phyloP scores from a whole-genome alignment of 2,797 vertebrate species.

The Crypturellus tataupa region DNA sequence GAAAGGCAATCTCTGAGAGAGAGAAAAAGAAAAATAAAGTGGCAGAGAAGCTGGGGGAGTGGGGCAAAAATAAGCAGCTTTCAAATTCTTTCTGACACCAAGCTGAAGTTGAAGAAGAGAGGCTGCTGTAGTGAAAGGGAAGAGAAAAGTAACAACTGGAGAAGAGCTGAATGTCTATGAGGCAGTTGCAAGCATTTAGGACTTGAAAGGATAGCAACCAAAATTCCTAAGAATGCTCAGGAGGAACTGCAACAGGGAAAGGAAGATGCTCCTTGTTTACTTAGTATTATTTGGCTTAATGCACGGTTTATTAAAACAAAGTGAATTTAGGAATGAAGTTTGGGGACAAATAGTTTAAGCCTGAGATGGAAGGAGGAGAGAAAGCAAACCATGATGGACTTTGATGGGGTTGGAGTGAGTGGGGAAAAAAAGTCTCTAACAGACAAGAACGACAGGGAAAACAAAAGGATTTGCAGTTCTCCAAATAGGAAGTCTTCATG shows the following conservation, averaged over 20 bases:
- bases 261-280: neutral
- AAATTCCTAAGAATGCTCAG: neutral
- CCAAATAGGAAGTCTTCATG: neutral
- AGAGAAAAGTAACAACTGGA: neutral
- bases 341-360: neutral
- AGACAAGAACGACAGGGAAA: neutral
- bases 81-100: neutral
- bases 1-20: neutral
- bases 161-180: accelerated
- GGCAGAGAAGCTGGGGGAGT: neutral
- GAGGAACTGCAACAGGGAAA: neutral
- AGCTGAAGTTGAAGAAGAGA: neutral
- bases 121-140: neutral
- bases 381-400: neutral
- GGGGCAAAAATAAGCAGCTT: neutral
- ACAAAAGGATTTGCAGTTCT: neutral
- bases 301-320: neutral
- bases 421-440: neutral
- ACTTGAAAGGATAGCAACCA: neutral
- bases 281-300: neutral
- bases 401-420: neutral
- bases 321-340: neutral
- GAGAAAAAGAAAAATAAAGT: neutral
- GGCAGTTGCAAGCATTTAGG: neutral
- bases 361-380: neutral